Conservation (phyloP, 2,113 vertebrate species). For the Anser brachyrhynchus region DNA sequence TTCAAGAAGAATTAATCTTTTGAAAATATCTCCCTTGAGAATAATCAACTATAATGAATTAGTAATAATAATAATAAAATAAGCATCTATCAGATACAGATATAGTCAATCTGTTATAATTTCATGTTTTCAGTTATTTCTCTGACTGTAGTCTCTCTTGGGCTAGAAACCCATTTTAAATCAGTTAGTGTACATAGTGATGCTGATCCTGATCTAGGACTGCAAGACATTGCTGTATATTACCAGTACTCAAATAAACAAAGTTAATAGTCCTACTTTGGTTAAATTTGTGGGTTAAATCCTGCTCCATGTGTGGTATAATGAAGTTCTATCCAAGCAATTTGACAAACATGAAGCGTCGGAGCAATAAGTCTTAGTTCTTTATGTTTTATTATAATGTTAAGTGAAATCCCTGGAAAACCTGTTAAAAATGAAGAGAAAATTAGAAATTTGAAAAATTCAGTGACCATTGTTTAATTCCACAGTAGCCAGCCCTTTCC, state of each 20-base stretch:
- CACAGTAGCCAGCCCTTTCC: not conserved
- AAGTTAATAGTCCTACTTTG: not conserved
- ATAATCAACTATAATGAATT: not conserved
- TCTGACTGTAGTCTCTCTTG: not conserved
- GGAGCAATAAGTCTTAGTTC: not conserved
- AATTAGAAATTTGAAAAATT: not conserved
- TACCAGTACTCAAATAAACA: too few species aligned
- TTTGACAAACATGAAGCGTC: not conserved
- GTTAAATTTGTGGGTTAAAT: not conserved
- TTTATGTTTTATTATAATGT: not conserved
- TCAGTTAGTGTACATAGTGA: too few species aligned
- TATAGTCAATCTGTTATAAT: not conserved
- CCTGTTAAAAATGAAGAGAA: not conserved
- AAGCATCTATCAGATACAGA: not conserved
- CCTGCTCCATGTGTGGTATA: not conserved
- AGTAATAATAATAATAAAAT: not conserved
- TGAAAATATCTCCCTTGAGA: not conserved
- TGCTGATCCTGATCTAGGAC: not conserved
- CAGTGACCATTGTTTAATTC: not conserved
- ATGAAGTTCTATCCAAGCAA: not conserved
- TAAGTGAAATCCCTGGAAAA: not conserved
- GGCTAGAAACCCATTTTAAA: not conserved
- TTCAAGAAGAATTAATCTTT: not conserved
- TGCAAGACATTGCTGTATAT: not conserved
- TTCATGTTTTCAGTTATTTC: not conserved